Percentiles rank a stretch among this genome's conserved stretches.
Conservation (phyloP, 2,797 vertebrate genomes). For the Sparidentex hasta region DNA sequence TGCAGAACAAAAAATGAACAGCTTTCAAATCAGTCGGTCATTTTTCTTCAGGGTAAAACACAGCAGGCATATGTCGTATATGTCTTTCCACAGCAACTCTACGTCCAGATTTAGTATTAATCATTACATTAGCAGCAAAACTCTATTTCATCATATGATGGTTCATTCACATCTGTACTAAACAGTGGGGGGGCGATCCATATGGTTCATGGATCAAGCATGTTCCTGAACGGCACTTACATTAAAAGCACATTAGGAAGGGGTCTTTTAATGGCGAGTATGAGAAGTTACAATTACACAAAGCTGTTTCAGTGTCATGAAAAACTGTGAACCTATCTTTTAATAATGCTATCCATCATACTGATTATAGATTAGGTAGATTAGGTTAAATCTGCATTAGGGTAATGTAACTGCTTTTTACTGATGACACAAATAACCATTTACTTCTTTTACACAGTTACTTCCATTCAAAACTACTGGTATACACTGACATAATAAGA, state of each 20-base stretch:
- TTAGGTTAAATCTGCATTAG: not conserved
- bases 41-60: too few species aligned
- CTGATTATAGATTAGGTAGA: not conserved
- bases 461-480: not conserved
- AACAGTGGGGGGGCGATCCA: too few species aligned
- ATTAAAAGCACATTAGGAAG: not conserved
- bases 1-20: too few species aligned
- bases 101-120: too few species aligned
- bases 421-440: not conserved
- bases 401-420: not conserved
- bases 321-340: not conserved
- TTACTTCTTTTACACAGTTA: not conserved
- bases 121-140: too few species aligned
- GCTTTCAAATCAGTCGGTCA: too few species aligned
- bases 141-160: too few species aligned
- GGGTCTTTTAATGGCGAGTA: not conserved
- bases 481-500: not conserved
- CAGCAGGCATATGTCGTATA: too few species aligned
- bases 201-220: too few species aligned
- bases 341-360: not conserved
- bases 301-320: not conserved
- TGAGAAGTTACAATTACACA: not conserved
- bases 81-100: too few species aligned
- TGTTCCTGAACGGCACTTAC: not conserved
- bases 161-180: too few species aligned